Base-by-base conservation (phyloP, 2,888 invertebrate species). In the Euzophera pinguis region DNA sequence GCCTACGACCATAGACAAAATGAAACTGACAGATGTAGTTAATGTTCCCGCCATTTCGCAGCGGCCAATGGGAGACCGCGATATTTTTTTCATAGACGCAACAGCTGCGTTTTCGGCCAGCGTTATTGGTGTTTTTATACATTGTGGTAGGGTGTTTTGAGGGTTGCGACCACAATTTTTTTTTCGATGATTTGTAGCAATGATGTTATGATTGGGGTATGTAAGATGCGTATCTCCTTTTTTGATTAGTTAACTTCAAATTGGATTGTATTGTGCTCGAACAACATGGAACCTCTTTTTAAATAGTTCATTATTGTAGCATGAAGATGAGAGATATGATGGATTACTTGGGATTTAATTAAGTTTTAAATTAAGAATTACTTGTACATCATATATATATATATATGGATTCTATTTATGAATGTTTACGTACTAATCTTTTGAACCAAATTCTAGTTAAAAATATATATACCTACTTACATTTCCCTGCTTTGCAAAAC, bases 111-210 rank as follows among this genome's bases (percentile, higher is more conserved):
- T 67, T 75, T 75, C 73, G 69, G 71, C 69, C 69, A 65, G 64
- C 63, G 71, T 78, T 78, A 78, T 78, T 76, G 51, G 67, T 69
- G 71, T 75, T 78, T 78, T 76, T 78, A 71, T 71, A 70, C 67
- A 71, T 58, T 53, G 42, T 59, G 55, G 53, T 47, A 48, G 53
- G 60, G 57, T 48, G 47, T 35, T 27, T 12, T 29, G 27, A 32
- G 42, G 51, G 54, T 59, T 62, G 56, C 48, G 42, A 35, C 43
- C 57, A 63, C 59, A 62, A 62, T 68, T 72, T 61, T 65, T 69
- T 59, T 60, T 50, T 63, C 37, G 39, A 68, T 70, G 63, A 64
- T 64, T 64, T 64, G 59, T 61, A n/a, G 55, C 49, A 38, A 62
- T 65, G 63, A 65, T 64, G 65, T 63, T 55, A 62, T 61, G 65